phyloP scores from a whole-genome alignment of 2,797 vertebrate species.

The Pseudochirops cupreus region DNA sequence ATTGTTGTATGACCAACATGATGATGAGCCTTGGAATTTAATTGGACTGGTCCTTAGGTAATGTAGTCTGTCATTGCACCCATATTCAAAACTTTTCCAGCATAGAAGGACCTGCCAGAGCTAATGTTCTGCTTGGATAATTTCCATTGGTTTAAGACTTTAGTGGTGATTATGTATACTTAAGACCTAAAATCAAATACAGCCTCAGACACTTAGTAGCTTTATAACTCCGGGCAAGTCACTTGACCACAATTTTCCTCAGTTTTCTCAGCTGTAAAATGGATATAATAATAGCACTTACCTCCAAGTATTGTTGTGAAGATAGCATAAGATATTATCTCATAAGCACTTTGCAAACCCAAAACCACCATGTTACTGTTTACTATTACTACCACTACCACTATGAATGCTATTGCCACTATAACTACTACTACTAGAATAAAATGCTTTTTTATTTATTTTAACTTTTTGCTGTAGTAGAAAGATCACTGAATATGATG shows the following conservation, averaged over 20 bases:
- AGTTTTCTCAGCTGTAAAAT: background rate
- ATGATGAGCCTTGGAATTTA: background rate
- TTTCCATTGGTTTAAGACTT: background rate
- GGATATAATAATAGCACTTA: background rate
- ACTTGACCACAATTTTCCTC: background rate
- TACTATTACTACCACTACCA: background rate
- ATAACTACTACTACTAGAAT: background rate
- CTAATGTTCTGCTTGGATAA: background rate
- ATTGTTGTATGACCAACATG: background rate
- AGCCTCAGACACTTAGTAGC: background rate
- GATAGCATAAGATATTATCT: background rate
- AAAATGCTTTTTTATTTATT: background rate
- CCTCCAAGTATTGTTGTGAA: background rate
- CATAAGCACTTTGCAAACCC: background rate
- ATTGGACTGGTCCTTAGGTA: background rate
- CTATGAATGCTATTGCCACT: background rate
- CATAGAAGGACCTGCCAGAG: background rate
- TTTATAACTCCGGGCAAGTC: background rate
- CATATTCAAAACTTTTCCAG: background rate
- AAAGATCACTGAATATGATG: background rate
- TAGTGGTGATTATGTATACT: background rate
- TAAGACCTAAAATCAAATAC: background rate
- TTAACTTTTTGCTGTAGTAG: background rate
- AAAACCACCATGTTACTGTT: background rate
- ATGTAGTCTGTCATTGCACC: background rate